phyloP scores from a whole-genome alignment of 2,113 vertebrate species.

The Sporophila hypoxantha region DNA sequence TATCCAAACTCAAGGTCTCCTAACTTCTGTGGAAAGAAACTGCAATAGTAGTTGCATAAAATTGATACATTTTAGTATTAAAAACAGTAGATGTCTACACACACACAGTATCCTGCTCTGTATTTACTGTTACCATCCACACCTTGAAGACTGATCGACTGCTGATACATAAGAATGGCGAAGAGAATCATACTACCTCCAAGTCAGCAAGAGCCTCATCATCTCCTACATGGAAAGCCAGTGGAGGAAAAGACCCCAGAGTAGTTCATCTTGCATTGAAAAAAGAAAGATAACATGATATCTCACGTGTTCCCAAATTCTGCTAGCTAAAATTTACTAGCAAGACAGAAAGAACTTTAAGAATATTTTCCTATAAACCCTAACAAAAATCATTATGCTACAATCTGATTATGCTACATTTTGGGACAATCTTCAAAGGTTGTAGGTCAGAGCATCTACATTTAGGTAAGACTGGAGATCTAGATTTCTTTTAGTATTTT shows the following conservation, averaged over 20 bases:
- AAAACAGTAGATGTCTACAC: background rate
- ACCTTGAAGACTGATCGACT: background rate
- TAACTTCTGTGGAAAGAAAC: background rate
- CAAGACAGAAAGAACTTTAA: background rate
- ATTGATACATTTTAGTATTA: background rate
- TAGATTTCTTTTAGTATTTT: background rate
- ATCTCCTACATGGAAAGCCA: background rate
- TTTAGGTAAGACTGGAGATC: background rate
- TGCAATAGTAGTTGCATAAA: background rate
- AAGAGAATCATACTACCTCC: background rate
- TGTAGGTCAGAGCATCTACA: background rate
- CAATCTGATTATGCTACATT: background rate
- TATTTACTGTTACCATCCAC: background rate
- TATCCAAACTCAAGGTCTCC: background rate
- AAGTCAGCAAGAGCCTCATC: background rate
- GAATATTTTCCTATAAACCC: background rate
- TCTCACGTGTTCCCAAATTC: background rate
- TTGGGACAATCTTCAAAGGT: background rate
- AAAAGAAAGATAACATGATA: background rate
- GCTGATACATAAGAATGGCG: background rate
- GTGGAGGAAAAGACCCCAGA: background rate
- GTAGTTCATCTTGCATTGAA: background rate
- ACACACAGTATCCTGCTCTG: background rate
- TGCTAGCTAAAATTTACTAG: background rate
- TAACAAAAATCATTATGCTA: background rate